Base-by-base conservation (phyloP, 2,113 vertebrate genomes). In the Stictonetta naevosa region DNA sequence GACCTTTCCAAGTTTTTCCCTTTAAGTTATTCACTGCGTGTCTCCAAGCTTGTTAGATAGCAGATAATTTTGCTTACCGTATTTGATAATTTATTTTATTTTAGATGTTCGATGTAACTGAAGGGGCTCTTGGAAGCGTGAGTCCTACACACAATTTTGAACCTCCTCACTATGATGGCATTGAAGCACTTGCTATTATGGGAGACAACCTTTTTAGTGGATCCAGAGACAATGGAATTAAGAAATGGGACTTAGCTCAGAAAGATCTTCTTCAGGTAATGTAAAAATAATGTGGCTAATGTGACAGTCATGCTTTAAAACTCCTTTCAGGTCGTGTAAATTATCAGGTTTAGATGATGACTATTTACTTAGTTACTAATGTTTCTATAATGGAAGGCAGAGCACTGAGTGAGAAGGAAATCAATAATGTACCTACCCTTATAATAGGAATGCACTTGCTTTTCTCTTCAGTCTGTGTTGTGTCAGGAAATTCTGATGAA, bases 81-180 rank as follows among this genome's bases (percentile, higher is more conserved):
- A 29, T 62, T 81, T 46, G 36, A 28, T 88, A 8, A 8, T 55
- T 31, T 78, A 13, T 82, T 79, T 73, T 81, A 17, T 96, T 97
- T 58, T 88, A 99, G 99, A 99, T 99, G 98, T 99, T 99, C 48
- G 99, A 99, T 95, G 98, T 99, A 92, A 97, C 98, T 20, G 99
- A 99, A 98, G 99, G 99, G 2, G 98, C 98, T 92, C 98, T 99
- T 95, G 99, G 99, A 66, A 99, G 98, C 31, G 95, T 99, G 83
- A 98, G 95, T 93, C 98, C 99, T 85, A 97, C 98, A 76, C 98
- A 99, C 81, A 99, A 98, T 62, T 99, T 99, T 90, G 99, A 99
- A 42, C 99, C 99, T 18, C 93, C 98, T 52, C 99, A 99, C 96
- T 99, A 99, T 92, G 99, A 99, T 73, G 98, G 98, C 21, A 98